Evolutionary conservation across 2,113 vertebrate genomes (phyloP).

Genomic region (Sigmodon hispidus): DNA sequence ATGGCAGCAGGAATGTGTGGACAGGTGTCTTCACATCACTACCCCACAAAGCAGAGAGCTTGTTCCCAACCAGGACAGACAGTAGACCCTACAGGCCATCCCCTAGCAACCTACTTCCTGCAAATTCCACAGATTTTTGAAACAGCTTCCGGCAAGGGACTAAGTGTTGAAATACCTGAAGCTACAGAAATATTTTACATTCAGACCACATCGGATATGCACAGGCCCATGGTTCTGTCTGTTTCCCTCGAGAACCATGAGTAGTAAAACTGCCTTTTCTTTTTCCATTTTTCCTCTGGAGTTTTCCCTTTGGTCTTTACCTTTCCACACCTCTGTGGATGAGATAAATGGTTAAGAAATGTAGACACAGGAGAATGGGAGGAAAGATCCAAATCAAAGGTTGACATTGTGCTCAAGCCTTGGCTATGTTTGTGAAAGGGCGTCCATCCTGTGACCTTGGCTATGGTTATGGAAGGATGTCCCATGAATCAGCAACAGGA

Average conservation of each 20-base stretch:
- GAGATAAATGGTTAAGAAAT: conserved; percentile 45
- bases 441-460: conserved; percentile 44
- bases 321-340: not conserved
- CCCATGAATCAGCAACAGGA: conserved; percentile 53
- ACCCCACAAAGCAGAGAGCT: not conserved
- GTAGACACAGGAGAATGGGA: conserved; percentile 24
- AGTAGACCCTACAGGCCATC: not conserved
- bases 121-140: not conserved
- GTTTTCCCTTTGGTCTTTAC: not conserved
- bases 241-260: conserved; percentile 19
- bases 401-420: conserved; percentile 22
- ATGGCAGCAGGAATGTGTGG: too few relatives aligned
- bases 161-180: not conserved
- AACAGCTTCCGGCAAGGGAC: not conserved
- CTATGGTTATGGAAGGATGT: conserved; percentile 63
- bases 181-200: not conserved
- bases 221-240: not conserved
- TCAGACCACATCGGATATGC: not conserved
- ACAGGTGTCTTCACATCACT: not conserved
- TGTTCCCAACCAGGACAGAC: too few relatives aligned
- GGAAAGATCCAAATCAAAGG: conserved; percentile 56
- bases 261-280: not conserved
- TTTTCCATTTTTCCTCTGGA: not conserved
- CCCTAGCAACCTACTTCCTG: not conserved
- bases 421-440: conserved; percentile 55